phyloP scores from a whole-genome alignment of 2,888 invertebrate genomes.

The Cryptus armator region DNA sequence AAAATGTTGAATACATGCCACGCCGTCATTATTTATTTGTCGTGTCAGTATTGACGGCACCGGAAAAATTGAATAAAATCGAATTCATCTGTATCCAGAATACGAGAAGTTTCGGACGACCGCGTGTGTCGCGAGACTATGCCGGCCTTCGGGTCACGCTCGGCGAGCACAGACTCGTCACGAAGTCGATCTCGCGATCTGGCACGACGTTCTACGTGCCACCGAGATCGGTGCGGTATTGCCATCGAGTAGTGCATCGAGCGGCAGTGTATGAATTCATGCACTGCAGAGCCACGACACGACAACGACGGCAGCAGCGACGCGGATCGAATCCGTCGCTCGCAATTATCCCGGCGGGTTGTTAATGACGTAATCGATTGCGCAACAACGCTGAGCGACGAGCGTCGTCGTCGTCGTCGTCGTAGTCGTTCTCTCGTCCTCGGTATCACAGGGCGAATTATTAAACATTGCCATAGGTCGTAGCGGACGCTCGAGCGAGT shows the following conservation, averaged over 20 bases:
- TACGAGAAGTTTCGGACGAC: slow-evolving; percentile 33
- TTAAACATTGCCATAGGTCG: slow-evolving; percentile 66
- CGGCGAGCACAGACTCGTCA: slow-evolving; percentile 46
- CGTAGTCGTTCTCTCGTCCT: slow-evolving; percentile 7
- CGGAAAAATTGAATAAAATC: background rate
- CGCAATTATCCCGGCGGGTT: slow-evolving; percentile 60
- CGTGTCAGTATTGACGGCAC: background rate
- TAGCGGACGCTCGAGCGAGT: slow-evolving; percentile 34
- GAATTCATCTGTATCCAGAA: slow-evolving; percentile 11
- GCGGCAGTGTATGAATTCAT: slow-evolving; percentile 33
- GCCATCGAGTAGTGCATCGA: background rate
- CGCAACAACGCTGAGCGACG: slow-evolving; percentile 65
- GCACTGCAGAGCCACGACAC: slow-evolving; percentile 6
- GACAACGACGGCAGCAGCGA: slow-evolving; percentile 27
- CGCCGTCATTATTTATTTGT: background rate
- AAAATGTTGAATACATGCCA: background rate
- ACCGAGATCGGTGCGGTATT: slow-evolving; percentile 17
- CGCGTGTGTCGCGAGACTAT: slow-evolving; percentile 31
- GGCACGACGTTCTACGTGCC: slow-evolving; percentile 46
- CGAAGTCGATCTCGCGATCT: slow-evolving; percentile 59
- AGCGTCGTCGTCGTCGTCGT: slow-evolving; percentile 55
- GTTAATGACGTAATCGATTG: slow-evolving; percentile 72
- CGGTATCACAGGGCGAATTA: slow-evolving; percentile 54
- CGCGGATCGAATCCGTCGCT: slow-evolving; percentile 59
- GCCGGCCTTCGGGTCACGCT: slow-evolving; percentile 53